A percentile compares a stretch with the other conserved stretches of the same genome.
phyloP scores from a whole-genome alignment of 2,888 invertebrate species.

The Ochropleura leucogaster region DNA sequence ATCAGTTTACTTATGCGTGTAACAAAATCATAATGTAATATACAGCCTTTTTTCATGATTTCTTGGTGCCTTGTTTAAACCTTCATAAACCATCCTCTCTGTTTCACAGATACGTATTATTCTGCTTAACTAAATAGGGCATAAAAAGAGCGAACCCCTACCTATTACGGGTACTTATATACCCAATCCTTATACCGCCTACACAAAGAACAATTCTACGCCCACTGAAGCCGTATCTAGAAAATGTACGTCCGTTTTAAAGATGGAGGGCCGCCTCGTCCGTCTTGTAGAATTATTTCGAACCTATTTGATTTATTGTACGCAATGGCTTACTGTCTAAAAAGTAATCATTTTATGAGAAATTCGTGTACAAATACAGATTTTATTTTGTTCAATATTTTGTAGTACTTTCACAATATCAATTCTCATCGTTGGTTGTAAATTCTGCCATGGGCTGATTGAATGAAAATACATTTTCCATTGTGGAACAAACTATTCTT shows the following conservation, averaged over 20 bases:
- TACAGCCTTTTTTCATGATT: neutral
- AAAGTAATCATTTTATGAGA: constrained; percentile 3
- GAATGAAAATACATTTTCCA: constrained; percentile 12
- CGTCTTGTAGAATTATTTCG: constrained; percentile 20
- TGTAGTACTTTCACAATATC: neutral
- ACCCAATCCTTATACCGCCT: constrained; percentile 9
- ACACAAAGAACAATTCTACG: constrained; percentile 30
- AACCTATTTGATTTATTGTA: constrained; percentile 48
- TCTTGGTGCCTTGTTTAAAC: neutral
- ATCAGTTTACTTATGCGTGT: neutral
- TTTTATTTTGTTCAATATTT: neutral
- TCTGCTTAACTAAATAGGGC: constrained; percentile 22
- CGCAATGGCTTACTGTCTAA: constrained; percentile 6
- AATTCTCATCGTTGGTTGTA: neutral
- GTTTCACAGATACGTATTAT: neutral
- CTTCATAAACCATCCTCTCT: neutral
- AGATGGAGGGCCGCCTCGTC: constrained; percentile 24
- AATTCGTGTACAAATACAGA: neutral
- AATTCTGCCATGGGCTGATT: neutral
- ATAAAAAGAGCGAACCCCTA: constrained; percentile 6
- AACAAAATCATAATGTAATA: neutral
- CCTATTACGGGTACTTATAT: neutral
- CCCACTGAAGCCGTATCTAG: constrained; percentile 26
- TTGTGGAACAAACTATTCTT: neutral
- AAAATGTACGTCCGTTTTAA: constrained; percentile 52